Evolutionary conservation across 2,113 vertebrate genomes (phyloP).

Genomic region (Neolamprologus ventralis): DNA sequence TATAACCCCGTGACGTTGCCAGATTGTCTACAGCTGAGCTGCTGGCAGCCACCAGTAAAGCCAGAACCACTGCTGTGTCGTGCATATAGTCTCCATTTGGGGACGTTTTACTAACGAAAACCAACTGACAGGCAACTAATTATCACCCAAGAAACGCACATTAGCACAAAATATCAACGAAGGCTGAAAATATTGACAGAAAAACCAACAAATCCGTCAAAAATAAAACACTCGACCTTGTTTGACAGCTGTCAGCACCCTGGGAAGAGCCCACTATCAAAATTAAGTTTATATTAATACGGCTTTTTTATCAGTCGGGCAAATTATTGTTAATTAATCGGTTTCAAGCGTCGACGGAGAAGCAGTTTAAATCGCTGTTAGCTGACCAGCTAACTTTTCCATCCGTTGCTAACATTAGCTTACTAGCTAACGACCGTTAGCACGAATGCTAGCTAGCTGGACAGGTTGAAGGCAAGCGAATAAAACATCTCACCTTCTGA

Average conservation of each 20-base stretch:
- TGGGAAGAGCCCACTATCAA: constrained; percentile 64
- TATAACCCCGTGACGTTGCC: constrained; percentile 72
- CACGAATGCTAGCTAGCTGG: constrained; percentile 34
- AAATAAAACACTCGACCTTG: constrained; percentile 54
- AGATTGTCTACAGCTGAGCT: constrained; percentile 58
- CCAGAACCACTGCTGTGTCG: constrained; percentile 23
- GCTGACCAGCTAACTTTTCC: constrained; percentile 35
- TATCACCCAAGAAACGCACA: background rate
- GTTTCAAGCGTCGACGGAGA: background rate
- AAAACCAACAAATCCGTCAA: background rate
- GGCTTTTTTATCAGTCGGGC: background rate
- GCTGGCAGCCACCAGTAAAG: constrained; percentile 45
- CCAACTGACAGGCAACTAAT: background rate
- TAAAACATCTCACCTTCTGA: constrained; percentile 65
- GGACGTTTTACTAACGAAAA: constrained; percentile 14
- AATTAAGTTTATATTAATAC: constrained; percentile 28
- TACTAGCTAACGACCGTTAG: constrained; percentile 45
- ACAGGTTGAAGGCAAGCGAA: constrained; percentile 5
- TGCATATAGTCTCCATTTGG: constrained; percentile 5
- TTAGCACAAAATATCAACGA: background rate
- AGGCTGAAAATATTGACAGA: background rate
- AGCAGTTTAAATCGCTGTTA: constrained; percentile 8
- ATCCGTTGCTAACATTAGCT: constrained; percentile 45
- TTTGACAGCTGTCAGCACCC: constrained; percentile 62
- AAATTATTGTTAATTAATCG: background rate